These are phyloP conservation scores for Rhinopithecus roxellana DNA, from an alignment of 2,113 vertebrate species.

Conservation along the genomic window DNA sequence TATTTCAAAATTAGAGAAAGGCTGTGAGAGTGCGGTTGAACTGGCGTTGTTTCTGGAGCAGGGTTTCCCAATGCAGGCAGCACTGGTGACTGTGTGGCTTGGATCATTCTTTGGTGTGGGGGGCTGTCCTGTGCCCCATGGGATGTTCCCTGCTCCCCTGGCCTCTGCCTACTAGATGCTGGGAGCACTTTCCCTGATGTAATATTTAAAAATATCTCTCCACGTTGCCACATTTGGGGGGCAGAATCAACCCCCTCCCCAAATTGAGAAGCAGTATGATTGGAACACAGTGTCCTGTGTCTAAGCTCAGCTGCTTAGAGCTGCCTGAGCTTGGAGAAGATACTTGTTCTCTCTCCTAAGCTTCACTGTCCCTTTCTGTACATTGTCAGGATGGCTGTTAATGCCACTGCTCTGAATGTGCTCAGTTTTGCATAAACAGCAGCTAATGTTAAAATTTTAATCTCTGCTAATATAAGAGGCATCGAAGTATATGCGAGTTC, in stretches of 20 bases:
- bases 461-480: not conserved
- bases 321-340: not conserved
- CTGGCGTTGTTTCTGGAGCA: not conserved
- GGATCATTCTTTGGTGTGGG: not conserved
- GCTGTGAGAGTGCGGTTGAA: not conserved
- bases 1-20: not conserved
- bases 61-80: not conserved
- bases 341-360: not conserved
- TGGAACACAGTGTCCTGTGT: too few relatives aligned
- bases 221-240: fast-evolving
- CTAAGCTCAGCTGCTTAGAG: not conserved
- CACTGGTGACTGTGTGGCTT: too few relatives aligned
- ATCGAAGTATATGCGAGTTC: not conserved
- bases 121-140: too few relatives aligned
- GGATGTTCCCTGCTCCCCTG: not conserved
- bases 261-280: not conserved
- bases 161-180: not conserved
- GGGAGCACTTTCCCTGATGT: not conserved
- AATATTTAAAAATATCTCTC: not conserved
- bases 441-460: not conserved
- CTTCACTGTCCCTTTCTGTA: fast-evolving
- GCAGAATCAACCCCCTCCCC: fast-evolving
- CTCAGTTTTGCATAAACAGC: not conserved
- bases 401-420: not conserved
- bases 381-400: not conserved